Conservation (phyloP, 64 coral and sea anemone species). For the Hydrozoanthus tunicans region DNA sequence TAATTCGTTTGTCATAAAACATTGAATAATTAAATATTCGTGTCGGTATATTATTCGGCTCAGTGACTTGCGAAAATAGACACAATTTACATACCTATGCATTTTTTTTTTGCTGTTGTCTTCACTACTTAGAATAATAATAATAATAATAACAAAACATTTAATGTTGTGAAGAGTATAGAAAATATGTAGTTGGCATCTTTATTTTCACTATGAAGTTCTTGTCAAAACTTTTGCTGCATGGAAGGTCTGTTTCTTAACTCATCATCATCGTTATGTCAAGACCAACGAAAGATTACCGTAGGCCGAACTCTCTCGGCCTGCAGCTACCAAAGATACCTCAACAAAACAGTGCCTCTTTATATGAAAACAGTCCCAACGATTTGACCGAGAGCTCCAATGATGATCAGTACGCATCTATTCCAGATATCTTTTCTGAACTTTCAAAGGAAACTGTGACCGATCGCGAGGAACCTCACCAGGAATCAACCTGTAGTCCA, state of each 20-base stretch:
- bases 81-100: background rate
- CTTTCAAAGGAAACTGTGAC: background rate
- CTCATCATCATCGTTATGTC: background rate
- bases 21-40: background rate
- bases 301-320: constrained; percentile 3
- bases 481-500: background rate
- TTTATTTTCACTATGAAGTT: background rate
- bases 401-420: constrained; percentile 15
- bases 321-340: background rate
- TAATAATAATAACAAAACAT: background rate
- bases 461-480: background rate
- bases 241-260: background rate
- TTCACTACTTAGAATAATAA: background rate
- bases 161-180: background rate
- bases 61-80: background rate
- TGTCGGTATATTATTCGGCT: background rate
- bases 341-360: background rate
- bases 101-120: background rate
- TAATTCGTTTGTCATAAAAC: background rate
- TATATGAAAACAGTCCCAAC: background rate
- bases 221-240: too few species aligned
- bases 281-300: constrained; percentile 14
- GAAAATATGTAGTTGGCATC: background rate
- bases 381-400: background rate
- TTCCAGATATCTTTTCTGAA: background rate